These are phyloP conservation scores for Hydropsyche betteni DNA, from an alignment of 2,888 invertebrate species.

Conservation along the genomic window DNA sequence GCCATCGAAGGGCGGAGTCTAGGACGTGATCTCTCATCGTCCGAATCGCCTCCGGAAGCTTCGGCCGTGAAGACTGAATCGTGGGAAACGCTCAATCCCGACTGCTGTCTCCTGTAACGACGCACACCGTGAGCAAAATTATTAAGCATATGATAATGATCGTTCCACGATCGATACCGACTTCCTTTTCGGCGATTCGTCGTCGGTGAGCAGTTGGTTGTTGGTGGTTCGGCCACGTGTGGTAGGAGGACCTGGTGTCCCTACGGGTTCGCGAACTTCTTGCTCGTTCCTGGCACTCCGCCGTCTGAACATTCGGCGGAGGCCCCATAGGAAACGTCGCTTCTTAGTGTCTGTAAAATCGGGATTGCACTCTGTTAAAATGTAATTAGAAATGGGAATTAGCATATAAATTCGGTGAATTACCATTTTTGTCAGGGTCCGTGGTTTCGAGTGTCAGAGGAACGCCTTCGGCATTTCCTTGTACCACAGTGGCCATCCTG, in stretches of 20 bases:
- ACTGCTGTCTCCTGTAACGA: constrained; percentile 53
- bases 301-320: constrained; percentile 76
- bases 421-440: constrained; percentile 56
- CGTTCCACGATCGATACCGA: constrained; percentile 55
- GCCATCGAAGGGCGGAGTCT: constrained; percentile 56
- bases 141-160: constrained; percentile 1
- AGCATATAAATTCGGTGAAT: not conserved
- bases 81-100: constrained; percentile 84
- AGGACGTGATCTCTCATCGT: constrained; percentile 66
- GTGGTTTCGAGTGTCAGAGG: constrained; percentile 68
- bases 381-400: not conserved
- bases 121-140: not conserved
- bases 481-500: constrained; percentile 61
- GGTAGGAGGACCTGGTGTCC: constrained; percentile 59
- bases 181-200: constrained; percentile 67
- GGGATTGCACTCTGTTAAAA: too few species aligned
- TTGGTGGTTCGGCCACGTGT: constrained; percentile 68
- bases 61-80: constrained; percentile 91
- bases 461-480: constrained; percentile 68
- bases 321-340: constrained; percentile 73
- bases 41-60: constrained; percentile 64
- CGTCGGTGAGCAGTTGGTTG: constrained; percentile 68
- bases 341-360: constrained; percentile 63
- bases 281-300: constrained; percentile 58
- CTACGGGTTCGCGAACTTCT: constrained; percentile 54